Conservation (phyloP, 2,113 vertebrate genomes). For the Etheostoma spectabile region DNA sequence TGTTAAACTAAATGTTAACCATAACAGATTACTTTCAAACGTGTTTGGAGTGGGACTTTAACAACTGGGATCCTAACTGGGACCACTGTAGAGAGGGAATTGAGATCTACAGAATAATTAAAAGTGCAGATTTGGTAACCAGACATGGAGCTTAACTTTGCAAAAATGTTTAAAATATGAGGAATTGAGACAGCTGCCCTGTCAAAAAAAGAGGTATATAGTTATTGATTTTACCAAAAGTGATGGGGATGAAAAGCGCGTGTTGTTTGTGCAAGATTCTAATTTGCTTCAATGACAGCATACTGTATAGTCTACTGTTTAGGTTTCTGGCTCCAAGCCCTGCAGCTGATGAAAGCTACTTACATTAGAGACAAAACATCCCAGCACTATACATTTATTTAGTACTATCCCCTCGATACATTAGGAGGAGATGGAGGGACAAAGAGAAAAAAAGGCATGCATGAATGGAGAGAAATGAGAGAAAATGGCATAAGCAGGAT, state of each 20-base stretch:
- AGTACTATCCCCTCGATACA: slow-evolving; percentile 6
- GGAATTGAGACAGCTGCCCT: not conserved
- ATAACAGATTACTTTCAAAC: too few relatives aligned
- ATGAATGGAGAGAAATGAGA: not conserved
- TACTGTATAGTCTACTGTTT: too few relatives aligned
- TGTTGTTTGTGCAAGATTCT: not conserved
- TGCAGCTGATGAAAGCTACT: slow-evolving; percentile 19
- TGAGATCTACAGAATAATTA: too few relatives aligned
- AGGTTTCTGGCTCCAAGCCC: slow-evolving; percentile 12
- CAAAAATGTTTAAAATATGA: not conserved
- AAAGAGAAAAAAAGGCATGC: not conserved
- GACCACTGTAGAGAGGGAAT: too few relatives aligned
- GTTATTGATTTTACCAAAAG: not conserved
- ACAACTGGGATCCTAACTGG: too few relatives aligned
- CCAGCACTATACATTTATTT: slow-evolving; percentile 24
- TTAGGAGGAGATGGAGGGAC: not conserved
- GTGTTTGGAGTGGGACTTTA: too few relatives aligned
- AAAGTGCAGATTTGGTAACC: too few relatives aligned
- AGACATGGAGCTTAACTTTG: not conserved
- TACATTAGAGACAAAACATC: slow-evolving; percentile 14
- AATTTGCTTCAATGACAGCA: too few relatives aligned
- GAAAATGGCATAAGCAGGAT: not conserved
- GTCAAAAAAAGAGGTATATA: not conserved
- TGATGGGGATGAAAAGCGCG: not conserved
- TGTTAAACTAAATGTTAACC: too few relatives aligned